These are phyloP conservation scores for Uloborus plumipes DNA, from an alignment of 2,888 invertebrate genomes.

Conservation along the genomic window DNA sequence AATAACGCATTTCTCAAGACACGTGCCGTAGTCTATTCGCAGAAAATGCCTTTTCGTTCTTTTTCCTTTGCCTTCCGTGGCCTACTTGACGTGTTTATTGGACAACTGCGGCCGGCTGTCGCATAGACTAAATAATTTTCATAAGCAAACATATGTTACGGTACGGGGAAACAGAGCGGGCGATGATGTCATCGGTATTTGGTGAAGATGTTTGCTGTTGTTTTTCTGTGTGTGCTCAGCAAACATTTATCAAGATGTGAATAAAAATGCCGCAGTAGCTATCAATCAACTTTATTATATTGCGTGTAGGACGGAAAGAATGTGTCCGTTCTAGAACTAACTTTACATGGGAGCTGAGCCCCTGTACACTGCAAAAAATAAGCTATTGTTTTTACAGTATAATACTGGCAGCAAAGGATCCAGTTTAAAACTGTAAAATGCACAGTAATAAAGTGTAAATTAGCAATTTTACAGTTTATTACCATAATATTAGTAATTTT, in stretches of 20 bases:
- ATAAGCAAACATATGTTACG: conserved; percentile 6
- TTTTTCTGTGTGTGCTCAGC: not conserved
- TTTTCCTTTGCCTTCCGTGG: not conserved
- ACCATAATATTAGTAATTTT: too few species aligned
- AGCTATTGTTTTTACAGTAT: too few species aligned
- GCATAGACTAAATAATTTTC: conserved; percentile 54
- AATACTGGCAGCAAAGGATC: too few species aligned
- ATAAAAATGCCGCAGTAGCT: too few species aligned
- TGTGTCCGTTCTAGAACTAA: too few species aligned
- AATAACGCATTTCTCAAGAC: conserved; percentile 9
- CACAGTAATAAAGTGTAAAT: too few species aligned
- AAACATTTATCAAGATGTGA: not conserved
- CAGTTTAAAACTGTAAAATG: too few species aligned
- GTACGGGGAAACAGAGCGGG: not conserved
- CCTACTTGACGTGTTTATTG: conserved; percentile 46
- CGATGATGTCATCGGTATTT: conserved; percentile 24
- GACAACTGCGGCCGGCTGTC: conserved; percentile 9
- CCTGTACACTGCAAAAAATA: too few species aligned
- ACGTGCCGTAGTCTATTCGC: not conserved
- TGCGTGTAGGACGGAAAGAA: too few species aligned
- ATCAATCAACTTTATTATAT: too few species aligned
- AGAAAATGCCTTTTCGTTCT: not conserved
- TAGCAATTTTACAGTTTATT: too few species aligned
- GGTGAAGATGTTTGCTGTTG: not conserved
- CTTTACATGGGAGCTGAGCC: too few species aligned